Conservation (phyloP, 2,797 vertebrate genomes). For the Vireo griseus region DNA sequence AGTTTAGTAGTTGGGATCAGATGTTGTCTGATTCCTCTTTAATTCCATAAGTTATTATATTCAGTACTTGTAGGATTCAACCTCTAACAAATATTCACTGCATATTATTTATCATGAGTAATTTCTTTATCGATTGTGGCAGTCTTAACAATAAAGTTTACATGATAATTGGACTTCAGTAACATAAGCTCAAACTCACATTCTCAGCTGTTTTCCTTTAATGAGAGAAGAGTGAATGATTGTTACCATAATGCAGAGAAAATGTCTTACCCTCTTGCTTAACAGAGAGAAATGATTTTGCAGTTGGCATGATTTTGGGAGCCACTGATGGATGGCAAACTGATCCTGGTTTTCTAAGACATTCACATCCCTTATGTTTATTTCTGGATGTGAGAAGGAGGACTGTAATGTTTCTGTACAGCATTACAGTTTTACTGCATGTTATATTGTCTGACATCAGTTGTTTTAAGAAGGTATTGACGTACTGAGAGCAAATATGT, state of each 20-base stretch:
- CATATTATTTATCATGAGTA: neutral
- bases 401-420: neutral
- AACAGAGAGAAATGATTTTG: neutral
- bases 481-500: neutral
- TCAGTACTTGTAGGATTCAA: neutral
- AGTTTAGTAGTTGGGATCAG: neutral
- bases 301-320: neutral
- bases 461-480: neutral
- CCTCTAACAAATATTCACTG: neutral
- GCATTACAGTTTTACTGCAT: neutral
- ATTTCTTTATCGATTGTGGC: neutral
- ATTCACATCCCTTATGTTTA: neutral
- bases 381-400: neutral
- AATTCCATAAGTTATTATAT: neutral
- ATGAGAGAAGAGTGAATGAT: neutral
- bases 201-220: neutral
- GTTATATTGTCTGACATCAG: neutral
- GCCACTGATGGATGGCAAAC: neutral
- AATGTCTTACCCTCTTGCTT: neutral
- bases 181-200: neutral
- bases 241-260: neutral
- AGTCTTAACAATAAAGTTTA: neutral
- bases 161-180: neutral
- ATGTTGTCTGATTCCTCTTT: neutral
- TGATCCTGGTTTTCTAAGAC: neutral